These are phyloP conservation scores for Druon quercuslanigerum DNA, from an alignment of 1,140 invertebrate species.

Conservation along the genomic window DNA sequence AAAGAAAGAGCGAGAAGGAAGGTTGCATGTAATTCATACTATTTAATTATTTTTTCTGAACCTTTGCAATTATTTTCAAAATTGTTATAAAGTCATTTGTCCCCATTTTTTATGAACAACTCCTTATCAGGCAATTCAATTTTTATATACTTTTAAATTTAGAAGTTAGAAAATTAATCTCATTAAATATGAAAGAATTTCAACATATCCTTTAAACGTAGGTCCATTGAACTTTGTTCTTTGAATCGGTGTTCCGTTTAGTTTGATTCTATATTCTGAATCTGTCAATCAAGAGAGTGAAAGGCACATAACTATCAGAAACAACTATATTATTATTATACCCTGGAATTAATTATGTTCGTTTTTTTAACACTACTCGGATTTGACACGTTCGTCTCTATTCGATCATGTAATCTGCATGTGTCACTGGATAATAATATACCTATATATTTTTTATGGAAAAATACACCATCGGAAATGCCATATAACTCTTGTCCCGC, in stretches of 20 bases:
- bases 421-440: conserved; percentile 28
- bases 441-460: conserved; percentile 24
- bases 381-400: conserved; percentile 35
- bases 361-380: too few species aligned
- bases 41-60: too few species aligned
- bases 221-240: not conserved
- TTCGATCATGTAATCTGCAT: conserved; percentile 37
- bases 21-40: too few species aligned
- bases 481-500: not conserved
- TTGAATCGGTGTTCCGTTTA: conserved; percentile 22
- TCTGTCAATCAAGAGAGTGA: conserved; percentile 49
- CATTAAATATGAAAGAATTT: conserved; percentile 39
- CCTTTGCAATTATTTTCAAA: too few species aligned
- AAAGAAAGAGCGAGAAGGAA: too few species aligned
- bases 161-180: conserved; percentile 30
- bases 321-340: conserved; percentile 43
- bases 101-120: too few species aligned
- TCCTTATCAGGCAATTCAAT: conserved; percentile 20
- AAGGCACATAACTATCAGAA: conserved; percentile 45
- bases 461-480: not conserved
- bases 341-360: conserved; percentile 35
- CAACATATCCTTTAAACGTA: conserved; percentile 23
- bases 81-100: too few species aligned
- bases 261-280: conserved; percentile 36
- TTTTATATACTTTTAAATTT: conserved; percentile 34